Percentiles rank a stretch among this genome's conserved stretches.
These are phyloP conservation scores for Drosophila bocqueti DNA, from an alignment of 1,140 invertebrate genomes.

Conservation along the genomic window DNA sequence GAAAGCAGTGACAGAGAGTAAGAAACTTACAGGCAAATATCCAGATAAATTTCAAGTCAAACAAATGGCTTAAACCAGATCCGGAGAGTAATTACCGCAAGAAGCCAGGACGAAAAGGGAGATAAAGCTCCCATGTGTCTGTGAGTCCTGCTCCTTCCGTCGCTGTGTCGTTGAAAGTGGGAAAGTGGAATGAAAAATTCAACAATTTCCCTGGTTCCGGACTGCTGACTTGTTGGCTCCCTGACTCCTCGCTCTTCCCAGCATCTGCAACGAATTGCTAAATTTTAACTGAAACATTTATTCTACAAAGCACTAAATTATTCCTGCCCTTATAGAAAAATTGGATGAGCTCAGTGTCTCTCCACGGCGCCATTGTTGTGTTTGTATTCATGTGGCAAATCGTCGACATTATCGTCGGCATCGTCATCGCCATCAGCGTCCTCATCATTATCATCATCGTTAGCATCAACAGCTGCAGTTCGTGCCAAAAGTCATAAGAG, in stretches of 20 bases:
- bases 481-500: slow-evolving; percentile 70
- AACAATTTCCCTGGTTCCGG: slow-evolving; percentile 68
- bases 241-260: not conserved
- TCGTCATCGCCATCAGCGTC: slow-evolving; percentile 22
- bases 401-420: slow-evolving; percentile 67
- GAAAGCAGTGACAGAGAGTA: slow-evolving; percentile 3
- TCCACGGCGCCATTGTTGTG: slow-evolving; percentile 20
- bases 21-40: slow-evolving; percentile 36
- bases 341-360: slow-evolving; percentile 35
- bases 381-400: slow-evolving; percentile 77
- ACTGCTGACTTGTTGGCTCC: slow-evolving; percentile 19
- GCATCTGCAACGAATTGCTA: slow-evolving; percentile 71
- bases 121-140: slow-evolving; percentile 26
- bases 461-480: slow-evolving; percentile 51
- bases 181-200: slow-evolving; percentile 76
- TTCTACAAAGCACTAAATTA: slow-evolving; percentile 78
- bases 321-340: slow-evolving; percentile 46
- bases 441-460: slow-evolving; percentile 35
- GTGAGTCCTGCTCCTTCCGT: slow-evolving; percentile 8
- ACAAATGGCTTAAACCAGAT: slow-evolving; percentile 74
- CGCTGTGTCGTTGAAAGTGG: slow-evolving; percentile 24
- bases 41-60: slow-evolving; percentile 79
- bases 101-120: slow-evolving; percentile 35
- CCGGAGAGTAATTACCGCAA: slow-evolving; percentile 74
- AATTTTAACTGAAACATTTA: slow-evolving; percentile 83